Conservation (phyloP, 1,140 invertebrate genomes). For the Brachionus paranguensis region DNA sequence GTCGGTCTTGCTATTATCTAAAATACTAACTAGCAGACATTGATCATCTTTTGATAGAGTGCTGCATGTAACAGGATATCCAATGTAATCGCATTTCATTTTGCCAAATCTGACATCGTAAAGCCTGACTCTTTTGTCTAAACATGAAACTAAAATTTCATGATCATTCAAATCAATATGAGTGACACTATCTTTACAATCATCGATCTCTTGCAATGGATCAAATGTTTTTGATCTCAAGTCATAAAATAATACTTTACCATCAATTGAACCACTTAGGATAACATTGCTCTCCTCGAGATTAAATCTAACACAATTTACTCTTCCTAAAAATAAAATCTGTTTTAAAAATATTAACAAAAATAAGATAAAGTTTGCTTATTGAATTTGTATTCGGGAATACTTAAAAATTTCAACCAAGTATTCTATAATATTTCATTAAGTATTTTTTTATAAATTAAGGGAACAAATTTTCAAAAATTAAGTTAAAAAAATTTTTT, state of each 20-base stretch:
- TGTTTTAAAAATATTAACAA: background rate
- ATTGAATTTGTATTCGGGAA: too few relatives aligned
- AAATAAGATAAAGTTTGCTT: background rate
- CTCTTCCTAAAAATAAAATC: constrained; percentile 58
- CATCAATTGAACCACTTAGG: constrained; percentile 83
- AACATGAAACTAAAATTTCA: constrained; percentile 80
- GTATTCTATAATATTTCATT: too few relatives aligned
- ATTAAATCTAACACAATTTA: constrained; percentile 83
- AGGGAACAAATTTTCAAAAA: too few relatives aligned
- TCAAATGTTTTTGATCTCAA: constrained; percentile 65
- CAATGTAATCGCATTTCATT: constrained; percentile 75
- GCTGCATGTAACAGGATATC: constrained; percentile 57
- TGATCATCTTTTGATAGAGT: constrained; percentile 62
- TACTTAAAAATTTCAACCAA: too few relatives aligned
- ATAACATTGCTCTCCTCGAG: constrained; percentile 79
- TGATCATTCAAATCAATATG: constrained; percentile 75
- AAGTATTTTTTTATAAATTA: too few relatives aligned
- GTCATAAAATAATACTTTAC: constrained; percentile 83
- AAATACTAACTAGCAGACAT: constrained; percentile 74
- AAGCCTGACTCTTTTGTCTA: constrained; percentile 76
- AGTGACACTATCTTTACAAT: constrained; percentile 87
- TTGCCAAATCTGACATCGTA: constrained; percentile 84
- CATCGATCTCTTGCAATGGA: constrained; percentile 70
- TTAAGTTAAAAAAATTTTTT: too few relatives aligned
- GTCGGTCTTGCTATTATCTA: constrained; percentile 63